Base-by-base conservation (phyloP, 2,113 vertebrate genomes). In the Octodon degus region DNA sequence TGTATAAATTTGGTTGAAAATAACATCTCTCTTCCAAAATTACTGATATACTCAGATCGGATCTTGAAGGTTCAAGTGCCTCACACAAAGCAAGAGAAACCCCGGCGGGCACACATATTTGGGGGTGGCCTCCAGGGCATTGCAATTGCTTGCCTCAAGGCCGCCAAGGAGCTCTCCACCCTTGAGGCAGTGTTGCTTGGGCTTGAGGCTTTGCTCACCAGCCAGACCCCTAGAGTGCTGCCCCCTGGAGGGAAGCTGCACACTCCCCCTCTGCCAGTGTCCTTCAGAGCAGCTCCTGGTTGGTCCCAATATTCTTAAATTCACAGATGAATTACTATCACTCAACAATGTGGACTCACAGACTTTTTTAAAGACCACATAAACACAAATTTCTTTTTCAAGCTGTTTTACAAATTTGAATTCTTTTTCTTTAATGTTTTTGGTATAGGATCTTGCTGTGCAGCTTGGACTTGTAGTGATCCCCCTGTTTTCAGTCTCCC, bases 51-150 rank as follows among this genome's bases (percentile, higher is more conserved):
- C 55, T 58, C 47, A 30, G 4, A 13, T 27, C 30, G 27, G 40
- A 65, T 65, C 27, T 27, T 37, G 32, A 58, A 34, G 22, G 4
- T 43, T 19, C 34, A n/a, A 65, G 37, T 1, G 5, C 4, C 14
- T 22, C 25, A 12, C 43, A 32, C 47, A 22, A 27, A 1, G 4
- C n/a, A 24, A 14, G 65, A 70, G 25, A 50, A 32, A 40, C 43
- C 1, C 17, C 3, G 0, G 2, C 0, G 14, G 72, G 34, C 16
- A 5, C 55, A 8, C 1, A 1, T 13, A 30, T 53, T 85, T 65
- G 60, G 2, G 27, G 60, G 62, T 37, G 40, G 19, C 37, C 25
- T 12, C 34, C 20, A 17, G 7, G 0, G 17, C 40, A 43, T 17
- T 0, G 14, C 10, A 68, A 4, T 19, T 20, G 1, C 14, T 32